phyloP scores from a whole-genome alignment of 2,888 invertebrate genomes.

The Tipula confusa region DNA sequence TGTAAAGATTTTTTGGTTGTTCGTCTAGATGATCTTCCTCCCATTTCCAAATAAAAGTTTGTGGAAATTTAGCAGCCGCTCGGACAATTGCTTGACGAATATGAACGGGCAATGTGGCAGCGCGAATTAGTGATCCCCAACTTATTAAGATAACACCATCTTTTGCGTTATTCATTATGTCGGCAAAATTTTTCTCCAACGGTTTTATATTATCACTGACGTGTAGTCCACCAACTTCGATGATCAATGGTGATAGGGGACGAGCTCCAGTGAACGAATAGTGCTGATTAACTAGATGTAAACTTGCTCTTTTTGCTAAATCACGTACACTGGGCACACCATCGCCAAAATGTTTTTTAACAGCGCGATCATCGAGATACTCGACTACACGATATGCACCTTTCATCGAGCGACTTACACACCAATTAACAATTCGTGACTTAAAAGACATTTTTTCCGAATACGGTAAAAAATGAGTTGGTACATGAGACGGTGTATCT shows the following conservation, averaged over 20 bases:
- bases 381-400: not conserved
- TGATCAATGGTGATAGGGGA: constrained; percentile 55
- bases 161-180: constrained; percentile 44
- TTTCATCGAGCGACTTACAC: constrained; percentile 28
- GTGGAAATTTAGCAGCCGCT: constrained; percentile 59
- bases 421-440: constrained; percentile 52
- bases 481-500: constrained; percentile 57
- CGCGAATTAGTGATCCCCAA: constrained; percentile 69
- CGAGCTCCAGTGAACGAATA: constrained; percentile 57
- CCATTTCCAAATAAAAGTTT: constrained; percentile 76
- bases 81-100: constrained; percentile 57
- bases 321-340: constrained; percentile 52
- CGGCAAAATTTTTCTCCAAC: constrained; percentile 31
- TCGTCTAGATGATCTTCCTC: constrained; percentile 54
- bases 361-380: constrained; percentile 39
- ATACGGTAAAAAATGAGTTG: constrained; percentile 54
- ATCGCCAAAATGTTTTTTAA: constrained; percentile 48
- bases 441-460: constrained; percentile 52
- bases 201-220: constrained; percentile 44
- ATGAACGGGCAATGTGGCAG: constrained; percentile 58
- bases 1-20: constrained; percentile 55
- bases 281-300: constrained; percentile 59
- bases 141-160: constrained; percentile 71
- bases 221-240: constrained; percentile 62
- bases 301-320: constrained; percentile 54